These are phyloP conservation scores for Brachionus koreanus DNA, from an alignment of 1,140 invertebrate species.

Conservation along the genomic window DNA sequence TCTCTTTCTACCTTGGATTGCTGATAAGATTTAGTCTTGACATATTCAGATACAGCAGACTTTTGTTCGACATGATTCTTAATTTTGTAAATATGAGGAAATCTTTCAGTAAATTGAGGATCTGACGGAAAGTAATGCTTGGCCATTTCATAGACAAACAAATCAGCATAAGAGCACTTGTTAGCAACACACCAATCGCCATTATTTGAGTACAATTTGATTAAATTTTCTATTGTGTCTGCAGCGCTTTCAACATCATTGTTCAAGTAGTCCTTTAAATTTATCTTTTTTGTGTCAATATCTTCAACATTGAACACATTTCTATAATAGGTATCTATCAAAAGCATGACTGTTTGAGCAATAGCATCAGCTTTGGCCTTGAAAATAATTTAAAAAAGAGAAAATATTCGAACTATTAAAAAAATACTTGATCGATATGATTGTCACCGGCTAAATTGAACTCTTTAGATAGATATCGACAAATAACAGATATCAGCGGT, in stretches of 20 bases:
- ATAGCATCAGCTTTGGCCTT: constrained; percentile 40
- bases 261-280: constrained; percentile 27
- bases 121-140: constrained; percentile 34
- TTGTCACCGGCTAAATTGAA: constrained; percentile 32
- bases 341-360: constrained; percentile 25
- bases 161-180: constrained; percentile 25
- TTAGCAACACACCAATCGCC: constrained; percentile 24
- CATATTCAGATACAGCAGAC: constrained; percentile 8
- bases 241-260: constrained; percentile 30
- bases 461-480: constrained; percentile 38
- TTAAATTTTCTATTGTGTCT: constrained; percentile 36
- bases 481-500: constrained; percentile 31
- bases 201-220: constrained; percentile 21
- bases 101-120: constrained; percentile 21
- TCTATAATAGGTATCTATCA: constrained; percentile 27
- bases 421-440: constrained; percentile 5
- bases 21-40: constrained; percentile 5
- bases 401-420: background rate
- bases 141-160: constrained; percentile 41
- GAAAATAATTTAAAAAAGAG: background rate
- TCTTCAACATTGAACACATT: constrained; percentile 40
- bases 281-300: constrained; percentile 16
- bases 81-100: constrained; percentile 34
- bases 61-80: background rate
- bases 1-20: constrained; percentile 13